A percentile compares a stretch with the other conserved stretches of the same genome.
These are phyloP conservation scores for Mobula birostris DNA, from an alignment of 2,113 vertebrate species.

Conservation along the genomic window DNA sequence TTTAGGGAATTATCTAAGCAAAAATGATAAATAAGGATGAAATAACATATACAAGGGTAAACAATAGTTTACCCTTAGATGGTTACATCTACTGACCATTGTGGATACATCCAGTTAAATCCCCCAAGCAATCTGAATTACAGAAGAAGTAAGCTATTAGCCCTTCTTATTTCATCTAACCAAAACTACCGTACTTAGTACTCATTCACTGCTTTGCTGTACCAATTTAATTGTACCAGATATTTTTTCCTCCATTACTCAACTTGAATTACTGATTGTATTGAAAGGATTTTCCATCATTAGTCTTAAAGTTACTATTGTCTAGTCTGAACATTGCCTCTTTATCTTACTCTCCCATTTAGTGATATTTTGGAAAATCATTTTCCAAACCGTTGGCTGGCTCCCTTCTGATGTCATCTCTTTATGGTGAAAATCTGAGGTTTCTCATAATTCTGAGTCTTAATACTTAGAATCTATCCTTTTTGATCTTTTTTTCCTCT, in stretches of 20 bases:
- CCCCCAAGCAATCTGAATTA: neutral
- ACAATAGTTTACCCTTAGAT: neutral
- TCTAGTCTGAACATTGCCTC: too few species aligned
- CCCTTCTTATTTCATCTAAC: neutral
- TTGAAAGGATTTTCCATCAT: too few species aligned
- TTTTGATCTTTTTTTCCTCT: too few species aligned
- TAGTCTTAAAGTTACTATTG: too few species aligned
- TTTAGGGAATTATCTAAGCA: neutral
- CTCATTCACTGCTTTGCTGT: neutral
- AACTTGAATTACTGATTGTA: neutral
- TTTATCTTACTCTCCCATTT: too few species aligned
- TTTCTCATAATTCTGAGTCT: too few species aligned
- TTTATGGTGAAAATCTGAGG: too few species aligned
- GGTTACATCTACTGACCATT: neutral
- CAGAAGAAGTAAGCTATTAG: neutral
- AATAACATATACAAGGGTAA: neutral
- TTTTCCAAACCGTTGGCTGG: too few species aligned
- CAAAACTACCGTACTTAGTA: neutral
- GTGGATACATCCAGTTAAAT: neutral
- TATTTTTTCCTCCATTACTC: neutral
- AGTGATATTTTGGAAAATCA: too few species aligned
- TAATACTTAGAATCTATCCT: too few species aligned
- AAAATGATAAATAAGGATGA: too few species aligned
- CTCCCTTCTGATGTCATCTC: too few species aligned
- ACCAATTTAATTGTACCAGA: neutral